phyloP scores from a whole-genome alignment of 2,888 invertebrate species.

The Pterobdella sp. region DNA sequence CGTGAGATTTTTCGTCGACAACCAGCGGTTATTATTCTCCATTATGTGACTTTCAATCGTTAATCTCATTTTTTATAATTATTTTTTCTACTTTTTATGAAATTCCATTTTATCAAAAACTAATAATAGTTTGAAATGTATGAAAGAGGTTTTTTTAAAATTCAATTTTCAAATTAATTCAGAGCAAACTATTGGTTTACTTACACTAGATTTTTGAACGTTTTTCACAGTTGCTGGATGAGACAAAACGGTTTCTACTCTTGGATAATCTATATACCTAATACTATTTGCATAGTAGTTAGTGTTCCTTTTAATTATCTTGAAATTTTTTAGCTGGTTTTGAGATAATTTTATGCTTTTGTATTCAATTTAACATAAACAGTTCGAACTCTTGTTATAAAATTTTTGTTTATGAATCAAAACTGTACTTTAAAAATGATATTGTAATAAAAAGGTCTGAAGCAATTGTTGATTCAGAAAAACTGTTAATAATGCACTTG shows the following conservation, averaged over 20 bases:
- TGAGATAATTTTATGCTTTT: too few species aligned
- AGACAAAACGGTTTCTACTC: slow-evolving; percentile 26
- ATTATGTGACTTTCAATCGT: background rate
- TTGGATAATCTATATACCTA: slow-evolving; percentile 35
- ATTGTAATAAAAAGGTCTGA: too few species aligned
- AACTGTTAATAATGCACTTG: too few species aligned
- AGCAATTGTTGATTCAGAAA: too few species aligned
- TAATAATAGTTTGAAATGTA: background rate
- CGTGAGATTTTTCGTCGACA: slow-evolving; percentile 11
- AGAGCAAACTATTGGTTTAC: too few species aligned
- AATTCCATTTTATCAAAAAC: background rate
- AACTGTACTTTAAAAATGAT: too few species aligned
- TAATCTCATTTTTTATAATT: background rate
- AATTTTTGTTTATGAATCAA: too few species aligned
- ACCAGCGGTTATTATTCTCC: background rate
- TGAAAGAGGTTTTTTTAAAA: background rate
- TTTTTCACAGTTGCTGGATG: slow-evolving; percentile 34
- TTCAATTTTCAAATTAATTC: background rate
- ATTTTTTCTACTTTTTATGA: background rate
- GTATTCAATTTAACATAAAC: too few species aligned
- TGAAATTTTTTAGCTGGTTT: too few species aligned
- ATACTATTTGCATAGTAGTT: slow-evolving; percentile 35
- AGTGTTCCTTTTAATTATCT: slow-evolving; percentile 19
- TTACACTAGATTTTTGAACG: background rate
- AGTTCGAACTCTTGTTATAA: too few species aligned